Base-by-base conservation (phyloP, 2,888 invertebrate species). In the Tetropium fuscum region DNA sequence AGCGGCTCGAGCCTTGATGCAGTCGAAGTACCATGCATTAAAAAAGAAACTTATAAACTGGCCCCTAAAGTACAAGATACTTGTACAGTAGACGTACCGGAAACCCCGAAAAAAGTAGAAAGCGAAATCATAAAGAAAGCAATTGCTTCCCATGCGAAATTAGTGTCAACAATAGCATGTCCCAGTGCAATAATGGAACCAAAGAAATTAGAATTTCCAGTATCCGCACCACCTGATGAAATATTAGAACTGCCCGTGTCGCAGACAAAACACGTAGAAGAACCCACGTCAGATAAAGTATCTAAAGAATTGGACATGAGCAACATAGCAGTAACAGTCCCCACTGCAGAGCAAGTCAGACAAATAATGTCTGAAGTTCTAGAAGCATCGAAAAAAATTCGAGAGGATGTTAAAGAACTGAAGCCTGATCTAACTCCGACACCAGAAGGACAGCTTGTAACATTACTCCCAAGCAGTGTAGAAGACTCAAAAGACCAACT, bases 361-460 rank as follows among this genome's bases (percentile, higher is more conserved):
- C 80, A 79, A 65, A 75, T 83, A n/a, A 82, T 84, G 72, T 78
- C 78, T 18, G 83, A 83, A 72, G 83, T 83, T 5, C 73, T 84
- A 20, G 83, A 83, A 69, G 82, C 77, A n/a, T 80, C 83, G 0
- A 80, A 82, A 47, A 82, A 83, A 71, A 83, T 84, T 18, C 80
- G 83, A 60, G 79, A 82, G 38, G 83, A 84, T 68, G 82, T 84
- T 0, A 82, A 81, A 64, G 81, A 83, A 72, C 58, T 84, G 6
- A 84, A 84, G 71, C 84, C 84, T n/a, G 84, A 84, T 68, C 70
- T 84, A 54, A 84, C 84, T 1, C 83, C 84, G n/a, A 84, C 84
- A 1, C 84, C 84, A 2, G 83, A 83, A 66, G 83, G 82, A 4
- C 80, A 81, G 56, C 59, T 79, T 15, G 69, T 81, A 27, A 75